A percentile compares a stretch with the other conserved stretches of the same genome.
These are phyloP conservation scores for Gryllus longicercus DNA, from an alignment of 2,888 invertebrate genomes.

Conservation along the genomic window DNA sequence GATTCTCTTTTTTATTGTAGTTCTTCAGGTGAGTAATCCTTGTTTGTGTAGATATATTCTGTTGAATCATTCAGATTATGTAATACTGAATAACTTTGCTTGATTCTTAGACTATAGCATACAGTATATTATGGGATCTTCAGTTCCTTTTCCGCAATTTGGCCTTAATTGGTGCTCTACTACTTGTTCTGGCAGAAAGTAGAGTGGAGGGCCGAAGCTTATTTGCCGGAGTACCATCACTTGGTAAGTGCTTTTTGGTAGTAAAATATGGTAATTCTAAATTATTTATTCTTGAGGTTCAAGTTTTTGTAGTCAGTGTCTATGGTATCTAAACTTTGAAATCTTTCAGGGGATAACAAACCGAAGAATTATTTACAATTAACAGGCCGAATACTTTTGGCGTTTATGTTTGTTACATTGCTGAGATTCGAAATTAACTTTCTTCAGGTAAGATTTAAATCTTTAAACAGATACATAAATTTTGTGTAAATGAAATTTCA, in stretches of 20 bases:
- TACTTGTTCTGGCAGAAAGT: constrained; percentile 94
- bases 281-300: constrained; percentile 2
- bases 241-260: constrained; percentile 53
- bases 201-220: constrained; percentile 88
- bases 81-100: constrained; percentile 36
- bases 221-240: constrained; percentile 90
- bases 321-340: neutral
- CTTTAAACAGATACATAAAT: too few species aligned
- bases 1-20: constrained; percentile 90
- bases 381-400: constrained; percentile 89
- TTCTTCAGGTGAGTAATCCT: constrained; percentile 73
- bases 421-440: constrained; percentile 90
- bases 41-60: neutral
- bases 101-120: constrained; percentile 75
- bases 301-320: too few species aligned
- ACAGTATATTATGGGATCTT: constrained; percentile 97
- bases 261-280: neutral
- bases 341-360: constrained; percentile 72
- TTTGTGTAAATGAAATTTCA: too few species aligned
- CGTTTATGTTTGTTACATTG: constrained; percentile 98
- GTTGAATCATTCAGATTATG: neutral
- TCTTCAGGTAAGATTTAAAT: constrained; percentile 62
- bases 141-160: constrained; percentile 95
- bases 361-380: constrained; percentile 96
- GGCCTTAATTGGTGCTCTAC: constrained; percentile 93